A percentile compares a stretch with the other conserved stretches of the same genome.
These are phyloP conservation scores for Smittia sp. DNA, from an alignment of 2,888 invertebrate species.

Conservation along the genomic window DNA sequence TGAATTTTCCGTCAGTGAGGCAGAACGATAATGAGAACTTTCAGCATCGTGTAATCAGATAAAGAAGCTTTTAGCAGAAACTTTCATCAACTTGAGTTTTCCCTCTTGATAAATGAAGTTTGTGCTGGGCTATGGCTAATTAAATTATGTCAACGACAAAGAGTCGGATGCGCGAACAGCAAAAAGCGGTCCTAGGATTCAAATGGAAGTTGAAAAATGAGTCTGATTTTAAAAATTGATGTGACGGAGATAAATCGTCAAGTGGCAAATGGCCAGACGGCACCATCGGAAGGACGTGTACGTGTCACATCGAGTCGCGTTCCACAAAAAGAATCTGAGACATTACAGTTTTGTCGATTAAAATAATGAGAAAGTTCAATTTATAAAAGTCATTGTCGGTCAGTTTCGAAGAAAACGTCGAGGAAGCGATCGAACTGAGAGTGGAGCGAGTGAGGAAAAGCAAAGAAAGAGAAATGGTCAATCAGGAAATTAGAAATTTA, in stretches of 20 bases:
- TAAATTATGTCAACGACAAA: neutral
- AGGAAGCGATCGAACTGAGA: neutral
- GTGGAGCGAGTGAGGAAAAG: neutral
- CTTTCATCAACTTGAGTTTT: neutral
- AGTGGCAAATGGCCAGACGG: neutral
- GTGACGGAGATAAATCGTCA: neutral
- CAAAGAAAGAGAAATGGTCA: neutral
- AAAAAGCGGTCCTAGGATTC: neutral
- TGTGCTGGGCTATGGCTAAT: neutral
- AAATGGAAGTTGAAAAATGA: constrained; percentile 1
- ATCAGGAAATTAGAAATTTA: constrained; percentile 12
- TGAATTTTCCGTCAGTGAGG: neutral
- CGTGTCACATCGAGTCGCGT: neutral
- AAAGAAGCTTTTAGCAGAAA: constrained; percentile 3
- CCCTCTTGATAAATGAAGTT: neutral
- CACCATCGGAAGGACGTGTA: neutral
- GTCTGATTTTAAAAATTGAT: constrained; percentile 12
- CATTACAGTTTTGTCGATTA: neutral
- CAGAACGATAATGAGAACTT: neutral
- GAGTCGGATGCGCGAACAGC: neutral
- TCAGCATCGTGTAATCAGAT: neutral
- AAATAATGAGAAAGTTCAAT: neutral
- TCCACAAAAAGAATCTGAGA: neutral
- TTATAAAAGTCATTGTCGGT: constrained; percentile 12
- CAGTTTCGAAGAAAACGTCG: neutral